Conservation (phyloP, 2,888 invertebrate species). For the Craniophora ligustri region DNA sequence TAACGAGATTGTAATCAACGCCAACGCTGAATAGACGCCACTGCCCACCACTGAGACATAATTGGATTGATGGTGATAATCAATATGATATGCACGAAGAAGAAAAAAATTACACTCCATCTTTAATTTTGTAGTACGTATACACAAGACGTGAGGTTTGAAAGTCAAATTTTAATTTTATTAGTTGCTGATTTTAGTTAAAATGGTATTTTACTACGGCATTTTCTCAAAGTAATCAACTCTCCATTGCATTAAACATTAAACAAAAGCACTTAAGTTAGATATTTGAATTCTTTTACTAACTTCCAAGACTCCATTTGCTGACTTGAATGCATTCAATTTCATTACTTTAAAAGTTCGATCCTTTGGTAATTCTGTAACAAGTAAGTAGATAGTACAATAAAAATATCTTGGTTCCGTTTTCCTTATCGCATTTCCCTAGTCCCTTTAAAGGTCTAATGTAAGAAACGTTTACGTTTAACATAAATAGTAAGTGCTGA, state of each 20-base stretch:
- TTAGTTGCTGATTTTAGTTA: too few relatives aligned
- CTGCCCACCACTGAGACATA: too few relatives aligned
- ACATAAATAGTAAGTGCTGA: conserved; percentile 52
- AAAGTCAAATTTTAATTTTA: too few relatives aligned
- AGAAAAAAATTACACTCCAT: too few relatives aligned
- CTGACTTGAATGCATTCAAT: conserved; percentile 32
- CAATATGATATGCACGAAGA: too few relatives aligned
- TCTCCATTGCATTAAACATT: neutral
- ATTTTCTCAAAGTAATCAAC: too few relatives aligned
- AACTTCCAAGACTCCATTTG: conserved; percentile 27
- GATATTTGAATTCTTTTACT: conserved; percentile 28
- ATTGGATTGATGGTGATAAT: too few relatives aligned
- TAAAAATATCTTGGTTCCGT: conserved; percentile 46
- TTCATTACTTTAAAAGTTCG: conserved; percentile 47
- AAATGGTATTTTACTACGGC: too few relatives aligned
- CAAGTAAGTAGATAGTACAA: conserved; percentile 39
- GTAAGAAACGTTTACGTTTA: conserved; percentile 52
- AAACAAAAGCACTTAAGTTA: neutral
- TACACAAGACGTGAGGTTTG: too few relatives aligned
- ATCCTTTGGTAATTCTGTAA: conserved; percentile 36
- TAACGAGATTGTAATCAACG: too few relatives aligned
- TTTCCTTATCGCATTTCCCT: conserved; percentile 50
- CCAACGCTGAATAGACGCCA: too few relatives aligned
- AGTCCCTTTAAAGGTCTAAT: conserved; percentile 49
- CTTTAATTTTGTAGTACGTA: too few relatives aligned